Conservation (phyloP, 92 coral and sea anemone genomes). For the Bergia puertoricense region DNA sequence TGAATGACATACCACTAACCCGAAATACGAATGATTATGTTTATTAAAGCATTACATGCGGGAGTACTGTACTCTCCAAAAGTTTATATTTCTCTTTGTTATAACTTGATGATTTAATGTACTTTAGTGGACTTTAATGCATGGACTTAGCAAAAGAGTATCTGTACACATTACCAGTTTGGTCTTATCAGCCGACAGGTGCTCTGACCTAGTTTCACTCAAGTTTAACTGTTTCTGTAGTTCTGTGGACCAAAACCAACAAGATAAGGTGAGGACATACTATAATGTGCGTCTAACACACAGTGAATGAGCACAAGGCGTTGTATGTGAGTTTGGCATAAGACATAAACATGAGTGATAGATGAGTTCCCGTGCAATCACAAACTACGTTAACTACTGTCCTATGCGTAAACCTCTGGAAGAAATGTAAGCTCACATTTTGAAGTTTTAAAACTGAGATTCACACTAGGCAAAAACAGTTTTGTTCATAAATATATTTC, state of each 20-base stretch:
- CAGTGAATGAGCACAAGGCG: background rate
- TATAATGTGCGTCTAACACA: background rate
- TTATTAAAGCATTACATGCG: constrained; percentile 2
- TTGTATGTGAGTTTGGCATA: background rate
- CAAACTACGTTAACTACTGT: background rate
- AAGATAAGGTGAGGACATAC: background rate
- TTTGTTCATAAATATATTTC: too few relatives aligned
- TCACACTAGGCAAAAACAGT: too few relatives aligned
- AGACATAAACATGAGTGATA: background rate
- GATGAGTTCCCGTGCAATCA: background rate
- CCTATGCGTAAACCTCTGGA: background rate
- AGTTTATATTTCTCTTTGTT: background rate
- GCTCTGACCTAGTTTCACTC: constrained; percentile 73
- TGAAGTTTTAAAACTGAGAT: too few relatives aligned
- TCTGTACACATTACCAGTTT: constrained; percentile 69
- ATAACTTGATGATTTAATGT: background rate
- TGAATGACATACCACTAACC: constrained; percentile 27
- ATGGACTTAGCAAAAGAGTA: background rate
- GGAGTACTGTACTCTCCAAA: background rate
- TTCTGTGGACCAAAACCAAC: constrained; percentile 53
- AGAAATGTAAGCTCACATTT: too few relatives aligned
- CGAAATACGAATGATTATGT: background rate
- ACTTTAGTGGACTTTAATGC: background rate
- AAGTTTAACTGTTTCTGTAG: constrained; percentile 79
- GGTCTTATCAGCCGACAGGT: constrained; percentile 72